A percentile compares a stretch with the other conserved stretches of the same genome.
phyloP scores from a whole-genome alignment of 1,140 invertebrate genomes.

The Drosophila subobscura region DNA sequence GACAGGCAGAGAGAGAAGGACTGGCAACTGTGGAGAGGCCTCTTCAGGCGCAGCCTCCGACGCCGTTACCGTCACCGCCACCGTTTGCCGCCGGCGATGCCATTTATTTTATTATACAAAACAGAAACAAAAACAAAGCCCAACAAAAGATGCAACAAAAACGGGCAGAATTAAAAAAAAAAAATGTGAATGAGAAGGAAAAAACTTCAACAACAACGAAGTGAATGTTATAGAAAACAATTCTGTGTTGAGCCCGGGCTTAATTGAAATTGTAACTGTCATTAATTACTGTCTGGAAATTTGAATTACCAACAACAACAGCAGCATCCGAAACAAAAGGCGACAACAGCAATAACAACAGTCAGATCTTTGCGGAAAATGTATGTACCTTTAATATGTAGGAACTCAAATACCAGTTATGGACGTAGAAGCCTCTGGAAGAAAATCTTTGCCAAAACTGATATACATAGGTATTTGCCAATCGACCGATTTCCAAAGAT shows the following conservation, averaged over 20 bases:
- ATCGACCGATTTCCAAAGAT: no score
- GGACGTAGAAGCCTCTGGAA: no score
- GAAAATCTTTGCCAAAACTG: no score
- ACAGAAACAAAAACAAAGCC: slow-evolving; percentile 62
- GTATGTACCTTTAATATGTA: slow-evolving; percentile 2
- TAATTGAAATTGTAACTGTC: slow-evolving; percentile 83
- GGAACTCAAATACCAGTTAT: no score
- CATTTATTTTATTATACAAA: slow-evolving; percentile 78
- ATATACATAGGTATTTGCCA: no score
- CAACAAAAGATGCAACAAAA: slow-evolving; percentile 37
- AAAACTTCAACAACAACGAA: slow-evolving; percentile 35
- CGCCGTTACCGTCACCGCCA: slow-evolving; percentile 10
- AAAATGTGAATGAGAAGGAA: slow-evolving; percentile 9
- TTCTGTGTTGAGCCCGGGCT: slow-evolving; percentile 51
- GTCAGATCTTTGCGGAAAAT: slow-evolving; percentile 34
- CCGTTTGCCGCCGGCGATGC: slow-evolving; percentile 62
- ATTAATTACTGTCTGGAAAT: slow-evolving; percentile 83
- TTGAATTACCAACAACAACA: slow-evolving; percentile 69
- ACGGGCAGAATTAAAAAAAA: slow-evolving; percentile 29
- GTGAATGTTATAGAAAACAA: slow-evolving; percentile 70
- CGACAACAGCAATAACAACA: slow-evolving; percentile 39
- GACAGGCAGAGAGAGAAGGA: slow-evolving; percentile 17
- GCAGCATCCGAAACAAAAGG: slow-evolving; percentile 45
- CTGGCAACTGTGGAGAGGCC: slow-evolving; percentile 73
- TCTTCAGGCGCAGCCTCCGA: slow-evolving; percentile 63